These are phyloP conservation scores for Heteromyza rotundicornis DNA, from an alignment of 2,888 invertebrate species.

Conservation along the genomic window DNA sequence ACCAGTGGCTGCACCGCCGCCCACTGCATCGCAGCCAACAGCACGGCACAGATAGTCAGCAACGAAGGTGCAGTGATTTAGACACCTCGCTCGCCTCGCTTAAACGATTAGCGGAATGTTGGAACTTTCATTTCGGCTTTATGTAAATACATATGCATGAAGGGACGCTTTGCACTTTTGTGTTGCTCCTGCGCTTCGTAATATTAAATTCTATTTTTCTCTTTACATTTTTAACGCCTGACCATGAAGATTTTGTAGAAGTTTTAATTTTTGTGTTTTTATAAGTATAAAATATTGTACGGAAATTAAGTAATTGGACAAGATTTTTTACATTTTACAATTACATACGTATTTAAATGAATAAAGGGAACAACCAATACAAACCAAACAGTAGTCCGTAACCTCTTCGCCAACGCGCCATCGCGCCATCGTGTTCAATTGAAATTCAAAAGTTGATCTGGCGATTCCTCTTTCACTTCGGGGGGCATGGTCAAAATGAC, in stretches of 20 bases:
- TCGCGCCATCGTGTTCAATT: no score
- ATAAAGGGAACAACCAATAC: slow-evolving; percentile 1
- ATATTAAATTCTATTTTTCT: slow-evolving; percentile 9
- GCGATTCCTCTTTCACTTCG: slow-evolving; percentile 68
- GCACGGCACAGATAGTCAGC: slow-evolving; percentile 11
- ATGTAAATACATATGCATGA: slow-evolving; percentile 5
- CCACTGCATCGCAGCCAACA: slow-evolving; percentile 33
- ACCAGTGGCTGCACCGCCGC: slow-evolving; percentile 42
- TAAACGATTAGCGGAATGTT: not conserved
- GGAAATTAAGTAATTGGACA: slow-evolving; percentile 18
- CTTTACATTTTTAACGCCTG: not conserved
- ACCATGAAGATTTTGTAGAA: slow-evolving; percentile 9
- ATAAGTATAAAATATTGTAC: slow-evolving; percentile 9
- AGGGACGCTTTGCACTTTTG: slow-evolving; percentile 6
- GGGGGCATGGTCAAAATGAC: slow-evolving; percentile 67
- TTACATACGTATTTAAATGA: not conserved
- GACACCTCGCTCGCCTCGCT: slow-evolving; percentile 9
- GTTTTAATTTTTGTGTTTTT: slow-evolving; percentile 1
- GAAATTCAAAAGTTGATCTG: slow-evolving; percentile 62
- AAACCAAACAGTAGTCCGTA: no score
- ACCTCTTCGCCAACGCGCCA: no score
- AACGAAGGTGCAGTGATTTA: not conserved
- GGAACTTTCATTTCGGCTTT: slow-evolving; percentile 6
- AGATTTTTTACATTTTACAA: slow-evolving; percentile 22
- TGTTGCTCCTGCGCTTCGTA: not conserved